Conservation (phyloP, 2,797 vertebrate genomes). For the Hydrocynus forskahlii region DNA sequence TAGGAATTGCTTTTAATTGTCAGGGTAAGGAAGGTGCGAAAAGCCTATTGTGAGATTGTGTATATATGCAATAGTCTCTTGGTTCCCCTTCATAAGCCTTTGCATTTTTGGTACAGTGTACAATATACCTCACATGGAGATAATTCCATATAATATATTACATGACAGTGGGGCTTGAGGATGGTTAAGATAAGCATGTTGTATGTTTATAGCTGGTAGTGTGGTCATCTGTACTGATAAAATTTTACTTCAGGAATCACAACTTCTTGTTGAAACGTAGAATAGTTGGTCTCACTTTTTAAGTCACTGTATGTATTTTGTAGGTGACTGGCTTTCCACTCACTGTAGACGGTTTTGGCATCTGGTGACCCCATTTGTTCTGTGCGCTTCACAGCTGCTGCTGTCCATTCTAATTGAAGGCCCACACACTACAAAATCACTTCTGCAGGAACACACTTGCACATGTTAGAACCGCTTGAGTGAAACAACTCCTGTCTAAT, state of each 20-base stretch:
- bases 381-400: slow-evolving; percentile 70
- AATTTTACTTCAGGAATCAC: slow-evolving; percentile 24
- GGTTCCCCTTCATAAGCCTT: background rate
- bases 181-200: slow-evolving; percentile 22
- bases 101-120: background rate
- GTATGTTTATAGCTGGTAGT: background rate
- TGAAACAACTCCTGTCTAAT: background rate
- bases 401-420: slow-evolving; percentile 63
- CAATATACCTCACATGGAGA: slow-evolving; percentile 10
- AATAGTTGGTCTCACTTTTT: slow-evolving; percentile 51
- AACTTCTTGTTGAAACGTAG: slow-evolving; percentile 46
- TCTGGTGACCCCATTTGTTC: slow-evolving; percentile 70
- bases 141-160: slow-evolving; percentile 15
- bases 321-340: slow-evolving; percentile 68
- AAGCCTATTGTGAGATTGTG: background rate
- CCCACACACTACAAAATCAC: slow-evolving; percentile 36
- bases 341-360: slow-evolving; percentile 67
- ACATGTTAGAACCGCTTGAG: slow-evolving; percentile 33
- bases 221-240: slow-evolving; percentile 3
- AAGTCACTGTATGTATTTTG: slow-evolving; percentile 59
- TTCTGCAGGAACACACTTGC: slow-evolving; percentile 21
- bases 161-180: background rate
- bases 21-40: background rate
- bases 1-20: background rate
- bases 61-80: background rate